Conservation (phyloP, 1,140 invertebrate genomes). For the Magallana angulata region DNA sequence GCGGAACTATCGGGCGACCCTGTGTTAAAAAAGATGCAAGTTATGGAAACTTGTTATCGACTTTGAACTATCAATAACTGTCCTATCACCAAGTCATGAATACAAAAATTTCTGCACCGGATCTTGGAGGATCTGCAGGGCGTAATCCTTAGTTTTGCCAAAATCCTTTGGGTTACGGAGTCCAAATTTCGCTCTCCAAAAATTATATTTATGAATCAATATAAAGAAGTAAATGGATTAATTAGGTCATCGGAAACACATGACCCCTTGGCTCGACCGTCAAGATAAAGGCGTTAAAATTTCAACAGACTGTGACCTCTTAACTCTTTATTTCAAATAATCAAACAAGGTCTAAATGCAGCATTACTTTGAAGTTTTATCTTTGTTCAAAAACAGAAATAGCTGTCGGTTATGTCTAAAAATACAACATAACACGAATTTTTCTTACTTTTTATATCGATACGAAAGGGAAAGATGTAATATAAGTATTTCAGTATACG, state of each 20-base stretch:
- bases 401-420: background rate
- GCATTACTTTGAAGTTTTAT: background rate
- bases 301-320: conserved; percentile 1
- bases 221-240: conserved; percentile 11
- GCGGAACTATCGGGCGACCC: conserved; percentile 24
- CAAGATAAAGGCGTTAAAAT: background rate
- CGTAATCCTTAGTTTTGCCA: conserved; percentile 17
- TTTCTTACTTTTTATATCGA: too few relatives aligned
- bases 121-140: background rate
- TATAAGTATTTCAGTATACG: too few relatives aligned
- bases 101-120: conserved; percentile 30
- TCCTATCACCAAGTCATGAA: conserved; percentile 24
- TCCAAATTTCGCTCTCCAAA: background rate
- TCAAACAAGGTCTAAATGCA: background rate
- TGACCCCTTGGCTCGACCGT: background rate
- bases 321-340: conserved; percentile 1
- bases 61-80: conserved; percentile 14
- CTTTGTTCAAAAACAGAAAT: background rate
- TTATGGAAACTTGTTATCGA: conserved; percentile 30
- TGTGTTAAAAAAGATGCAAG: conserved; percentile 31
- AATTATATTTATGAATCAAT: background rate
- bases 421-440: too few relatives aligned
- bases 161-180: background rate
- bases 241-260: background rate
- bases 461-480: too few relatives aligned